Evolutionary conservation across 2,797 vertebrate species (phyloP).

Genomic region (Neomorphus geoffroyi): DNA sequence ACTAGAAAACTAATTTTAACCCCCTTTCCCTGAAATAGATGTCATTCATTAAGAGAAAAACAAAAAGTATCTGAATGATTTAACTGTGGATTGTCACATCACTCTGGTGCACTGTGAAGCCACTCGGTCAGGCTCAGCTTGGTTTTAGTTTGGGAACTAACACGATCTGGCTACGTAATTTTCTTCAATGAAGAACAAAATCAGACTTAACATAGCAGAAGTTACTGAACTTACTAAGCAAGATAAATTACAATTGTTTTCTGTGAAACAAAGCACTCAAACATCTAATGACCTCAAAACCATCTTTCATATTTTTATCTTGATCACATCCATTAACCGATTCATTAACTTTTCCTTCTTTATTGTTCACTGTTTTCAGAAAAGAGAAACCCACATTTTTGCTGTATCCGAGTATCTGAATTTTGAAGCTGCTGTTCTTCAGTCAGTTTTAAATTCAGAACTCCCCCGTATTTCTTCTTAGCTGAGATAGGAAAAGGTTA

Average conservation of each 20-base stretch:
- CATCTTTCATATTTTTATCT: neutral
- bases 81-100: neutral
- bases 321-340: neutral
- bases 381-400: neutral
- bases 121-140: neutral
- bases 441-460: neutral
- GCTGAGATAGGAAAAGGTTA: neutral
- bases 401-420: neutral
- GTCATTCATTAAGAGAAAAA: neutral
- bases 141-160: neutral
- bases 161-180: neutral
- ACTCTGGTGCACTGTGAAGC: neutral
- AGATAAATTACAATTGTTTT: neutral
- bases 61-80: neutral
- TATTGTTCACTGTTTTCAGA: neutral
- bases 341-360: neutral
- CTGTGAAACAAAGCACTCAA: neutral
- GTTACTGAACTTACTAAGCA: neutral
- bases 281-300: neutral
- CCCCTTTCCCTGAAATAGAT: neutral
- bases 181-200: neutral
- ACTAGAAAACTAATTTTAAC: neutral
- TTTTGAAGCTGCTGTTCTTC: neutral
- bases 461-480: neutral
- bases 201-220: neutral